Evolutionary conservation across 2,113 vertebrate genomes (phyloP).

Genomic region (Paramisgurnus dabryanus): DNA sequence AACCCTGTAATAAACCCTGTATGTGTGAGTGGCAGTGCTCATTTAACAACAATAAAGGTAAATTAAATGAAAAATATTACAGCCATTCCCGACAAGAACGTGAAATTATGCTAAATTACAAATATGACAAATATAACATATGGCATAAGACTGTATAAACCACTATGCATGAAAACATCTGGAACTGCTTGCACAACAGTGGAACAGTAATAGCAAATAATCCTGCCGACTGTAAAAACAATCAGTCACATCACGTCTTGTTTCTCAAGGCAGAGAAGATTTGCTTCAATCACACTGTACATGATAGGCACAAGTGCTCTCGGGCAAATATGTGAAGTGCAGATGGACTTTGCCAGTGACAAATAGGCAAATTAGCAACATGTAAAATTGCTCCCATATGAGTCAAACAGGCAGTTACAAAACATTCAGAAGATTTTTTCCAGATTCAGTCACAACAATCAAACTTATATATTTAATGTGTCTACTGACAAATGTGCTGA

Average conservation of each 20-base stretch:
- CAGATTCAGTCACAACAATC: background rate
- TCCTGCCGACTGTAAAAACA: no score
- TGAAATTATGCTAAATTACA: background rate
- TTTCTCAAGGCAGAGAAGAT: background rate
- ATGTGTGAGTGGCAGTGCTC: no score
- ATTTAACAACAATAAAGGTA: no score
- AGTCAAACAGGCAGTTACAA: background rate
- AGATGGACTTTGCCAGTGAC: slow-evolving; percentile 39
- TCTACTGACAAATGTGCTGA: background rate
- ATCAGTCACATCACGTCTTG: background rate
- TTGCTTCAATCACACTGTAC: background rate
- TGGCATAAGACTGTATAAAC: slow-evolving; percentile 11
- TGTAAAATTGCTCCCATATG: slow-evolving; percentile 31
- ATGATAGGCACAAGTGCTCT: slow-evolving; percentile 8
- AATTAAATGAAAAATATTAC: no score
- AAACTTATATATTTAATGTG: background rate
- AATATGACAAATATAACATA: background rate
- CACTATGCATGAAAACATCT: background rate
- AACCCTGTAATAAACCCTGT: no score
- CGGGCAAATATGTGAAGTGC: slow-evolving; percentile 14
- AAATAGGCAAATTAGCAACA: slow-evolving; percentile 33
- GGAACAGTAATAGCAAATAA: background rate
- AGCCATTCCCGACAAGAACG: background rate
- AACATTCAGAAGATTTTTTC: background rate
- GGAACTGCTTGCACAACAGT: slow-evolving; percentile 8